Evolutionary conservation across 2,797 vertebrate species (phyloP).

Genomic region (Brotogeris chrysoptera): DNA sequence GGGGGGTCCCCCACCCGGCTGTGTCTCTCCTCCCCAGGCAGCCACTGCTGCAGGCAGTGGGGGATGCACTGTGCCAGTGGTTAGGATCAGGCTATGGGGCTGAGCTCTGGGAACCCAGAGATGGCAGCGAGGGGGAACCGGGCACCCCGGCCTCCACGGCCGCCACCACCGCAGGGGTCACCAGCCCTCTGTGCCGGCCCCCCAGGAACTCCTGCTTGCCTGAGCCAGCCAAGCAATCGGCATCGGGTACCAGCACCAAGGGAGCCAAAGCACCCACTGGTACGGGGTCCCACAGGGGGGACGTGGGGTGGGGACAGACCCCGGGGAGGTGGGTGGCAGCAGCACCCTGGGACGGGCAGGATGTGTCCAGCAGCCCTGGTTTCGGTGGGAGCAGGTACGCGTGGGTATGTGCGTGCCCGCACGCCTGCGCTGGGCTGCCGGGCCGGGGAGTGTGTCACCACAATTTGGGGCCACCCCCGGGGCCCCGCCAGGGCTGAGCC

Average conservation of each 20-base stretch:
- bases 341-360: neutral
- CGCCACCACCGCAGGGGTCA: neutral
- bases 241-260: neutral
- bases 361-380: neutral
- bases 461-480: constrained; percentile 27
- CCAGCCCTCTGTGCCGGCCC: neutral
- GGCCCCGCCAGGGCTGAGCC: constrained; percentile 3
- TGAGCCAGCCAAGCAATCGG: neutral
- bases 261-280: neutral
- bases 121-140: neutral
- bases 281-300: neutral
- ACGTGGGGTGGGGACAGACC: fast-evolving
- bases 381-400: neutral
- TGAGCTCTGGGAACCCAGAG: neutral
- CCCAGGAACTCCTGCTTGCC: neutral
- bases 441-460: neutral
- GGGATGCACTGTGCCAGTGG: neutral
- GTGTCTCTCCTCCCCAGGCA: neutral
- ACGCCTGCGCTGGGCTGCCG: neutral
- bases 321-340: neutral
- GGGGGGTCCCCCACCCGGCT: neutral
- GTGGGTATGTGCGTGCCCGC: neutral
- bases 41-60: neutral
- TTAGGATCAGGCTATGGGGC: neutral
- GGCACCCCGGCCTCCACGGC: neutral